phyloP scores from a whole-genome alignment of 2,113 vertebrate genomes.

The Stictonetta naevosa region DNA sequence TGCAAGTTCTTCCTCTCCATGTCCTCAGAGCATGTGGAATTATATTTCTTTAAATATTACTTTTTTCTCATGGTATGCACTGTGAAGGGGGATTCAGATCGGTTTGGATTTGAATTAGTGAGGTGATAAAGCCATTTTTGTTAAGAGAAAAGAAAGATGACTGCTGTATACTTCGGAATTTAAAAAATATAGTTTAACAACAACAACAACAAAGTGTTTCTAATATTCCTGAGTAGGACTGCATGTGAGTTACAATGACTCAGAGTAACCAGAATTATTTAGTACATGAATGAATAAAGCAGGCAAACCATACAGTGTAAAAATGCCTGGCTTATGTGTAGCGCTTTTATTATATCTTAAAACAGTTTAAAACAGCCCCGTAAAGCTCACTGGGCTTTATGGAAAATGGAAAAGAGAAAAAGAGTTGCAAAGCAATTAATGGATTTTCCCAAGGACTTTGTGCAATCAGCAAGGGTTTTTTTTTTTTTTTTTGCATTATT shows the following conservation, averaged over 20 bases:
- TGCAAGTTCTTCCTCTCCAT: not conserved
- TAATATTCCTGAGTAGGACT: not conserved
- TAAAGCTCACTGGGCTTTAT: not conserved
- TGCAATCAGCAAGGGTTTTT: not conserved
- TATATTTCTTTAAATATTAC: not conserved
- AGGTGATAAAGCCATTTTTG: not conserved
- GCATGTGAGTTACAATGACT: not conserved
- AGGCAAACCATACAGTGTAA: not conserved
- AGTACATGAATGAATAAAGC: not conserved
- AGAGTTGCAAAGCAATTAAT: not conserved
- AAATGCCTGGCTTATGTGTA: not conserved
- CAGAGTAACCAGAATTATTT: not conserved
- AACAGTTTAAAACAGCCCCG: not conserved
- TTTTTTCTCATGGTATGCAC: not conserved
- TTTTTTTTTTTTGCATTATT: not conserved
- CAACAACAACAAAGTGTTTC: not conserved
- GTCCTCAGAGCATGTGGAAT: not conserved
- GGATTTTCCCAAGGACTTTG: not conserved
- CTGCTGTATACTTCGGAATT: not conserved
- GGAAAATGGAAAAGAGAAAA: not conserved
- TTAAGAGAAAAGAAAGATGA: not conserved
- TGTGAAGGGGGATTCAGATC: not conserved
- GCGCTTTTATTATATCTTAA: not conserved
- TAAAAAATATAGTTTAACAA: too few species aligned
- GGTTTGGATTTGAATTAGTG: not conserved